These are phyloP conservation scores for Panulirus ornatus DNA, from an alignment of 1,140 invertebrate genomes.

Conservation along the genomic window DNA sequence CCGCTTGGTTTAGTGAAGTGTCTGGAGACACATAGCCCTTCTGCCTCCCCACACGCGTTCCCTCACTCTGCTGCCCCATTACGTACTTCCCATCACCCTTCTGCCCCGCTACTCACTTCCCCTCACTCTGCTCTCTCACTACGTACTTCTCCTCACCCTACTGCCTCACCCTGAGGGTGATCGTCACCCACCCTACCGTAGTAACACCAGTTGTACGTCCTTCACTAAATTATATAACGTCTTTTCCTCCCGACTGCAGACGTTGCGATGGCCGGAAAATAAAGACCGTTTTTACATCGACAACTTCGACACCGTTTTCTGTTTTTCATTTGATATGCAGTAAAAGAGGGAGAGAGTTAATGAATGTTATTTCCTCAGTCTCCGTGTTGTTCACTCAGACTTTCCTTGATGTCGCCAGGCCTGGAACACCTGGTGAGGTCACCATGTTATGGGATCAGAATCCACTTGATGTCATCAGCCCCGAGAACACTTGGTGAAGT, in stretches of 20 bases:
- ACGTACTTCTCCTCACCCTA: not conserved
- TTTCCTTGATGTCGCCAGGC: no score
- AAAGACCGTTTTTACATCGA: not conserved
- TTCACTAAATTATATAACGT: conserved; percentile 23
- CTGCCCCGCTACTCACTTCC: not conserved
- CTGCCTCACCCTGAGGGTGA: not conserved
- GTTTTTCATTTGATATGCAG: conserved; percentile 32
- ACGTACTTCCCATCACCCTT: not conserved
- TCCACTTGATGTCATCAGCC: no score
- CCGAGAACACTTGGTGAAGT: no score
- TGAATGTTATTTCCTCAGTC: no score
- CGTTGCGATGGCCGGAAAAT: conserved; percentile 15
- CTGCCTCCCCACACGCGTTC: not conserved
- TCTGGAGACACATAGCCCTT: not conserved
- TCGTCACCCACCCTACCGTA: not conserved
- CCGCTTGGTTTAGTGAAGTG: no score
- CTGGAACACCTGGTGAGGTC: no score
- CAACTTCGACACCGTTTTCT: not conserved
- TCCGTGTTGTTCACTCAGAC: no score
- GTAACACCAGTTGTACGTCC: conserved; percentile 11
- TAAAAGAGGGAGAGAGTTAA: conserved; percentile 6
- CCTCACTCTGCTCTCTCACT: not conserved
- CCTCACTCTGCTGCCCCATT: not conserved
- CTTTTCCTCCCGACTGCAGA: not conserved
- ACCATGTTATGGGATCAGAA: no score